Evolutionary conservation across 2,113 vertebrate genomes (phyloP), one percentile per base, ranked within the genome.

Genomic region (Oryzias melastigma): DNA sequence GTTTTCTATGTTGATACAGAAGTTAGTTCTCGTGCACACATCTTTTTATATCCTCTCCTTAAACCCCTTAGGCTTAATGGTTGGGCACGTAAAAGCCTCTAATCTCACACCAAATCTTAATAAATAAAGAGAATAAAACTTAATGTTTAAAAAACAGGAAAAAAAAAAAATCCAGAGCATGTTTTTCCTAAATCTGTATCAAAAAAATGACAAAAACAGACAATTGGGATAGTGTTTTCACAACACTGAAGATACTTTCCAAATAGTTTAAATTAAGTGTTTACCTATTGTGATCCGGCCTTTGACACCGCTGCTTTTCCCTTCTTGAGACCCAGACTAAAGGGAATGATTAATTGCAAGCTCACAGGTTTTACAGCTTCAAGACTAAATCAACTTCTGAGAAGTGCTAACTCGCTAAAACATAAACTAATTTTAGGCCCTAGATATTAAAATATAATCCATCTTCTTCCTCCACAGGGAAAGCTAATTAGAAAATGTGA

Each of bases 371-470:
- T 91, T 91, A 90, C 92, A 93, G 93, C 92, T 93, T 90, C 66
- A 84, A 89, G 91, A 93, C 92, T 92, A 92, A 91, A 94, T 90
- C 91, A 85, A 89, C 92, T 87, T 92, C 93, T 91, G 63, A 88
- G 92, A 92, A 93, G 90, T 88, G 93, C 91, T 91, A 92, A 92
- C 92, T 93, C 92, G 94, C 92, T 94, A 88, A 94, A 94, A 94
- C 85, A 93, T 71, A 94, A 94, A 94, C 94, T 92, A 91, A 92
- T 93, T 94, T 94, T 92, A 92, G 92, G 91, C 91, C 87, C 89
- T 82, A 90, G 90, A 90, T 94, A 93, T 87, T 94, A 96, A 96
- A 95, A 96, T 93, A 95, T 91, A 94, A 96, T 94, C 89, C 92
- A 94, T 92, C 93, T 95, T 92, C 92, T 86, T 93, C 88, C 90